Evolutionary conservation across 1,140 invertebrate genomes (phyloP), one percentile per base, ranked within the genome.

Genomic region (Drosophila carrolli): DNA sequence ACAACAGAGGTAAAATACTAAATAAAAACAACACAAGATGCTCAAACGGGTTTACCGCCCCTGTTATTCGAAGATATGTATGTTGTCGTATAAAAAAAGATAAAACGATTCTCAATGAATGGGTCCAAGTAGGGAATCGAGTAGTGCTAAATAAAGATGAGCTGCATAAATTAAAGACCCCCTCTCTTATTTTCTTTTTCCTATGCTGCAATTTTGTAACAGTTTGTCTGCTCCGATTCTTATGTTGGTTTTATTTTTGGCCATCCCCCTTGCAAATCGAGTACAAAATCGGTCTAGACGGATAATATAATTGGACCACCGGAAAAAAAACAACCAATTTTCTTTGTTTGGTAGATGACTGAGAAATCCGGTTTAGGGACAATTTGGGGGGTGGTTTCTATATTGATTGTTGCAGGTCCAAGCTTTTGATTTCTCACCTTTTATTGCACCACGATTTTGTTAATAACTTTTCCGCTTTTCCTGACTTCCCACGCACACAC

Each of bases 81-180:
- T 51, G 23, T 11, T 35, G 35, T 35, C 4, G n/a, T 16, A 10
- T 35, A 14, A 14, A 9, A 47, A 75, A 48, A 72, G 75, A 57
- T 71, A 48, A 86, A 75, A 75, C 63, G 57, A 79, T 81, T 65
- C 83, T 82, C 61, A 76, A 76, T 84, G 74, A 86, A 82, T 88
- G 65, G 65, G 35, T 32, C 37, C 43, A 59, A 59, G 35, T 35
- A 40, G n/a, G 7, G 43, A 44, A 71, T 70, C 67, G 61, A 75
- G 63, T 65, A 75, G 70, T 54, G 75, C 79, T 86, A 86, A 88
- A 86, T 86, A 88, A 88, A 86, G 82, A 86, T 79, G 83, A 88
- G 70, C 65, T 68, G 82, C 65, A 86, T 88, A 88, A 86, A 88
- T 86, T 86, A 88, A 79, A 81, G 78, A 70, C 57, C 63, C 63